phyloP scores from a whole-genome alignment of 2,888 invertebrate genomes.

The Gastracanthus pulcherrimus region DNA sequence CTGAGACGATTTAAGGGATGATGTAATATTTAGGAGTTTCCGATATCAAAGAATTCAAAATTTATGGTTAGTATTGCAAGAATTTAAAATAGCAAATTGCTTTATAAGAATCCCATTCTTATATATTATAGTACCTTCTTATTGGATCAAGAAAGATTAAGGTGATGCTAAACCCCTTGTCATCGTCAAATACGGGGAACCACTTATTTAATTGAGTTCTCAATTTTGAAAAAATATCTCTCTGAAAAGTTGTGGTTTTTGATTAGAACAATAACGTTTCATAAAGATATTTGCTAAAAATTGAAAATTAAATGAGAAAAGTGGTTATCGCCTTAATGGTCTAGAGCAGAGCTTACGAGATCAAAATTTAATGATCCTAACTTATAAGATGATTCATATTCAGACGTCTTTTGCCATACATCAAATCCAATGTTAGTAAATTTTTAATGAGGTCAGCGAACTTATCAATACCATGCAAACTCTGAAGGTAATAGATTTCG shows the following conservation, averaged over 20 bases:
- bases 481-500: not conserved
- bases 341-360: not conserved
- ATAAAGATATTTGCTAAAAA: no score
- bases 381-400: not conserved
- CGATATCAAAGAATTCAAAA: not conserved
- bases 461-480: not conserved
- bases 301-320: no score
- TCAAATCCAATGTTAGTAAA: not conserved
- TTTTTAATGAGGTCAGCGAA: not conserved
- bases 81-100: no score
- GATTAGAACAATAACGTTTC: no score
- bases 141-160: not conserved
- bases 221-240: no score
- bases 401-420: not conserved
- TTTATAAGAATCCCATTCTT: not conserved
- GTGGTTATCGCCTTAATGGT: no score
- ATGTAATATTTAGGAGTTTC: slow-evolving; percentile 15
- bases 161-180: not conserved
- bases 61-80: not conserved
- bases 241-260: no score
- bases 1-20: not conserved
- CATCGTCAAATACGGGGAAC: no score
- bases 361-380: not conserved
- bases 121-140: not conserved
- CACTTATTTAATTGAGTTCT: no score